These are phyloP conservation scores for Apotomis betuletana DNA, from an alignment of 2,888 invertebrate species.

Conservation along the genomic window DNA sequence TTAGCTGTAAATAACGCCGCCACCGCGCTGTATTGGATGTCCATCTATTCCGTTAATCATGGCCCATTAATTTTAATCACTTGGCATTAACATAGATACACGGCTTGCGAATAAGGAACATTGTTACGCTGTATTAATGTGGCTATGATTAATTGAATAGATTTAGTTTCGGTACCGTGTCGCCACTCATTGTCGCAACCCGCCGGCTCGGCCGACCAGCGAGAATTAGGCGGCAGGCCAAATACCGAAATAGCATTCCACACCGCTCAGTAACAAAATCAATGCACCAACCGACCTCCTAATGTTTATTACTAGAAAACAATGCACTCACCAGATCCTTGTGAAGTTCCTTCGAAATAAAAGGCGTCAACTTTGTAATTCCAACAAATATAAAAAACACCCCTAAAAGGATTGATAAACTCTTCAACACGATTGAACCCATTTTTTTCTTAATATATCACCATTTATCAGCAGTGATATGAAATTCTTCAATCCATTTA, in stretches of 20 bases:
- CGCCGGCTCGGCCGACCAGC: constrained; percentile 58
- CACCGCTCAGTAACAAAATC: constrained; percentile 75
- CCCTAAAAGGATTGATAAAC: constrained; percentile 95
- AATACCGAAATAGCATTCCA: constrained; percentile 80
- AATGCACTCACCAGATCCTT: constrained; percentile 93
- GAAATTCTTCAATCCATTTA: constrained; percentile 39
- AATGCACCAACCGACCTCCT: constrained; percentile 73
- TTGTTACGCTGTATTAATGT: constrained; percentile 32
- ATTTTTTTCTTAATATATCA: constrained; percentile 55
- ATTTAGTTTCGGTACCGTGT: constrained; percentile 26
- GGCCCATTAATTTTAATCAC: constrained; percentile 19
- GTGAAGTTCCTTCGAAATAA: constrained; percentile 96
- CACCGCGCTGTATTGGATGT: constrained; percentile 4
- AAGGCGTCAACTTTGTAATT: constrained; percentile 94
- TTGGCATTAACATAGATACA: constrained; percentile 23
- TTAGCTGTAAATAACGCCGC: constrained; percentile 11
- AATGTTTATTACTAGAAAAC: constrained; percentile 45
- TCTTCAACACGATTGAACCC: constrained; percentile 92
- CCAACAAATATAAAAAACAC: constrained; percentile 98
- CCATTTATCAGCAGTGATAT: constrained; percentile 41
- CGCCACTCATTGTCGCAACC: constrained; percentile 62
- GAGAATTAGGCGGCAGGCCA: constrained; percentile 81
- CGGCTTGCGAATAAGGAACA: constrained; percentile 22
- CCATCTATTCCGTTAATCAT: constrained; percentile 18
- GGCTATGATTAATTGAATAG: constrained; percentile 37